Base-by-base conservation (phyloP, 2,888 invertebrate genomes). In the Drosophila multiciliata region DNA sequence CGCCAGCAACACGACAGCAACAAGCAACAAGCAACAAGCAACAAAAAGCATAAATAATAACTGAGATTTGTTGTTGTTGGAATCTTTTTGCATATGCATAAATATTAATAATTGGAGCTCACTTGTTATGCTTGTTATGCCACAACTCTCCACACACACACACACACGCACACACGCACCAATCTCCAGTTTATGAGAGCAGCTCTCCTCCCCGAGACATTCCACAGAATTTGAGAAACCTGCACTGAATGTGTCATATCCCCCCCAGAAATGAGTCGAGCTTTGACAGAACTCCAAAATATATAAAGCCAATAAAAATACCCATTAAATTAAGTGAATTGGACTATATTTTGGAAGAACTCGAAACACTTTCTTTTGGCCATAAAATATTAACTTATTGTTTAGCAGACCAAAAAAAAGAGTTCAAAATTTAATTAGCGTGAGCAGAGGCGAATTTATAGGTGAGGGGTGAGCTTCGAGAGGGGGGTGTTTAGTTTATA, bases 21-120 rank as follows among this genome's bases (percentile, higher is more conserved):
- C 49, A 58, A 55, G 32, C 57, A 55, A n/a, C 57, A 62, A 45
- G 20, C 52, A 62, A 62, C 66, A 64, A 50, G 33, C 68, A 55
- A 40, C 57, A 63, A 45, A 23, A 70, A 49, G 42, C 45, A 71
- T 67, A 61, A 71, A 57, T 64, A 70, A 40, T 64, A 73, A 55
- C 63, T 36, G 35, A 45, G 70, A 70, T 49, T 66, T 62, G 49
- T 45, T 70, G 45, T 55, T 64, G 35, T 38, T 40, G 54, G 48
- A 52, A 50, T 48, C 50, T 61, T 60, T 77, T 66, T 69, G 69
- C 74, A 76, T 76, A 73, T 78, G 78, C 64, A 78, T 66, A 78
- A 52, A 78, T 66, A 45, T 66, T 70, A 66, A 74, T 78, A 78
- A 78, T 74, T 74, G 78, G 55, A 58, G 62, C 45, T 49, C 61